These are phyloP conservation scores for Cyanoderma ruficeps DNA, from an alignment of 2,113 vertebrate genomes.

Conservation along the genomic window DNA sequence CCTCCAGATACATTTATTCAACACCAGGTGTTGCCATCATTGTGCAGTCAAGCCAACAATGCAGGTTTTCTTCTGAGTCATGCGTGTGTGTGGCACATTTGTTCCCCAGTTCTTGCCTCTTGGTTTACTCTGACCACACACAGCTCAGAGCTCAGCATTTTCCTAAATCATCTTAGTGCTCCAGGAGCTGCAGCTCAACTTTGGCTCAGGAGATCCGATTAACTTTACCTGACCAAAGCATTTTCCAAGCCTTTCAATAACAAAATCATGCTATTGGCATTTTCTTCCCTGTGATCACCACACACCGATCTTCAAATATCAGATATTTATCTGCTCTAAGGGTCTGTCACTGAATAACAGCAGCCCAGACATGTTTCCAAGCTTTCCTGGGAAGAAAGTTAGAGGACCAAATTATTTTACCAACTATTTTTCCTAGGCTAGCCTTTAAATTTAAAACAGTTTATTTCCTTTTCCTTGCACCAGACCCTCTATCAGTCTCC, in stretches of 20 bases:
- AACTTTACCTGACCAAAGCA: neutral
- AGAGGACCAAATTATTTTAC: neutral
- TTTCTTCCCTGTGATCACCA: neutral
- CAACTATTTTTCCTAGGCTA: neutral
- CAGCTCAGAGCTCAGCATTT: neutral
- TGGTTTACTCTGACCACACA: neutral
- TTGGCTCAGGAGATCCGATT: neutral
- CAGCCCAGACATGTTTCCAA: neutral
- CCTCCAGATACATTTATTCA: neutral
- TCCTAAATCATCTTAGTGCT: neutral
- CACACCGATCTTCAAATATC: neutral
- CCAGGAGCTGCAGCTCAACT: neutral
- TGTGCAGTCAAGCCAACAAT: neutral
- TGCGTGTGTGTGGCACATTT: fast-evolving
- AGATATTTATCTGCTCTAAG: neutral
- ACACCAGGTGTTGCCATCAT: neutral
- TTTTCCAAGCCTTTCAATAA: neutral
- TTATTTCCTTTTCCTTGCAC: neutral
- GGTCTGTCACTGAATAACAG: neutral
- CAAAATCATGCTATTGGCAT: neutral
- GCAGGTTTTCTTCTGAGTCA: neutral
- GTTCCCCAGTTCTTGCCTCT: neutral
- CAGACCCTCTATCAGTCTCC: neutral
- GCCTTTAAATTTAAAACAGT: neutral
- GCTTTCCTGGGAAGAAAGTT: neutral